These are phyloP conservation scores for Melipona bicolor DNA, from an alignment of 2,888 invertebrate genomes.

Conservation along the genomic window DNA sequence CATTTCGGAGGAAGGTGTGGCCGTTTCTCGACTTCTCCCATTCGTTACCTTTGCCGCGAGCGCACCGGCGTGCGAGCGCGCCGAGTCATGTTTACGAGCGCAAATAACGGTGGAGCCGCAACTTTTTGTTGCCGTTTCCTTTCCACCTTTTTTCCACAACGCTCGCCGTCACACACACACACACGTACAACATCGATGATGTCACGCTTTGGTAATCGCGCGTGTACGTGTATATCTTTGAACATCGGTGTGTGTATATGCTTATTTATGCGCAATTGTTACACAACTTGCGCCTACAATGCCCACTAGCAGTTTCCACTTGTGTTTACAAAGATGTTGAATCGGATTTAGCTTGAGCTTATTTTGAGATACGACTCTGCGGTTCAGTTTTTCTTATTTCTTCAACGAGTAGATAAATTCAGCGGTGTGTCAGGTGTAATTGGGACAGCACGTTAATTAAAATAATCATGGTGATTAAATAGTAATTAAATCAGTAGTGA, in stretches of 20 bases:
- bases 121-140: constrained; percentile 50
- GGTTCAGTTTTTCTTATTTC: neutral
- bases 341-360: neutral
- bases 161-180: neutral
- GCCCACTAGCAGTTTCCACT: constrained; percentile 19
- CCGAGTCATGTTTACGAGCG: constrained; percentile 58
- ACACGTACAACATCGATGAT: constrained; percentile 23
- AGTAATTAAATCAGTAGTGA: too few relatives aligned
- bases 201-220: constrained; percentile 31
- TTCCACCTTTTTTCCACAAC: constrained; percentile 22
- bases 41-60: constrained; percentile 69
- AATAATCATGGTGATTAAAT: too few relatives aligned
- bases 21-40: constrained; percentile 65
- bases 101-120: constrained; percentile 56
- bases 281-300: constrained; percentile 1
- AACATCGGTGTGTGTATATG: neutral
- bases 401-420: neutral
- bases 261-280: constrained; percentile 3
- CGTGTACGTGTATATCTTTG: neutral
- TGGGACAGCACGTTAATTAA: neutral
- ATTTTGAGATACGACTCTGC: neutral
- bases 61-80: constrained; percentile 41
- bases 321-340: constrained; percentile 10
- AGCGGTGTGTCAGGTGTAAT: neutral
- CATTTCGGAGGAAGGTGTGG: constrained; percentile 70